phyloP scores from a whole-genome alignment of 2,888 invertebrate genomes.

The Drosophila phalerata region DNA sequence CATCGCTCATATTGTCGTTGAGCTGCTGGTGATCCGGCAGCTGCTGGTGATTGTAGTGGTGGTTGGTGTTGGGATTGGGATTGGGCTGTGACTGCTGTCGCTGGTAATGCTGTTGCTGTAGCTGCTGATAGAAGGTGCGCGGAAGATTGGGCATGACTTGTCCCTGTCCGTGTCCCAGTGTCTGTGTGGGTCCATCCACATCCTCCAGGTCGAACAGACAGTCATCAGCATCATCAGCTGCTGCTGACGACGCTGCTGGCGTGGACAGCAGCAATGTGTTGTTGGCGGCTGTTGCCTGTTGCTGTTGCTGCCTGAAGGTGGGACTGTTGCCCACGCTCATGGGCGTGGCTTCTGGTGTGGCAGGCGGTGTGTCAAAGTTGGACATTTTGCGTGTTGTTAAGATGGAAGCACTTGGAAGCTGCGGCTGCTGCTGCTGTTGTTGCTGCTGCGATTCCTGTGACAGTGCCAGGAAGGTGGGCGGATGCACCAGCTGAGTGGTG shows the following conservation, averaged over 20 bases:
- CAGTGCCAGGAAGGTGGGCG: slow-evolving; percentile 57
- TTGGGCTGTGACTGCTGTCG: slow-evolving; percentile 34
- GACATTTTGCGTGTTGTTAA: slow-evolving; percentile 78
- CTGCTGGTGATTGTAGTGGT: slow-evolving; percentile 42
- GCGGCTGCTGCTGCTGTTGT: slow-evolving; percentile 41
- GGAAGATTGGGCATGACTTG: slow-evolving; percentile 27
- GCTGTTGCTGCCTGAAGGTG: slow-evolving; percentile 79
- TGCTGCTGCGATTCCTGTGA: slow-evolving; percentile 31
- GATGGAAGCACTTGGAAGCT: slow-evolving; percentile 50
- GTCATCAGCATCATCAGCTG: slow-evolving; percentile 87
- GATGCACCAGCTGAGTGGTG: slow-evolving; percentile 66
- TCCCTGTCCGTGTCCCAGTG: slow-evolving; percentile 21
- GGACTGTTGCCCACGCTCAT: slow-evolving; percentile 86
- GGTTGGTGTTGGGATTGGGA: background rate
- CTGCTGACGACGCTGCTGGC: slow-evolving; percentile 13
- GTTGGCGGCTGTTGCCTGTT: slow-evolving; percentile 32
- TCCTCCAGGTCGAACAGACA: slow-evolving; percentile 93
- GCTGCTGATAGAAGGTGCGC: slow-evolving; percentile 42
- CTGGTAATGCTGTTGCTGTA: slow-evolving; percentile 52
- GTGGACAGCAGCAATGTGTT: slow-evolving; percentile 36
- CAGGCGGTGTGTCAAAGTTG: slow-evolving; percentile 85
- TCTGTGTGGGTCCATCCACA: slow-evolving; percentile 65
- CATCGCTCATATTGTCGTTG: slow-evolving; percentile 86
- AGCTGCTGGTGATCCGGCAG: slow-evolving; percentile 37
- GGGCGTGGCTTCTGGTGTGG: slow-evolving; percentile 85